phyloP scores from a whole-genome alignment of 2,113 vertebrate species.

The Notechis scutatus region DNA sequence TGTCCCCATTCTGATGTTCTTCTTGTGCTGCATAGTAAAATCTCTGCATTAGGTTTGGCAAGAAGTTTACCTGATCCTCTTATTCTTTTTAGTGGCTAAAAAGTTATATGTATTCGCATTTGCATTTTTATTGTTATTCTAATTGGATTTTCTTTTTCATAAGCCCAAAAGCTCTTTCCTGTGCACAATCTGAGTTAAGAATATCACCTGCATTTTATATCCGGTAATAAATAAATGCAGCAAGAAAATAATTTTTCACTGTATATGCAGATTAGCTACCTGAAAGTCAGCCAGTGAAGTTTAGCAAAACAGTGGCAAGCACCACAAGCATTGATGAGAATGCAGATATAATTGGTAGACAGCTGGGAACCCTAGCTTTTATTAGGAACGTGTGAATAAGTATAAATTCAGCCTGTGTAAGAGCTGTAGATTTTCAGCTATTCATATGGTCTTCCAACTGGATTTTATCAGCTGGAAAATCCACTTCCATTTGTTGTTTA shows the following conservation, averaged over 20 bases:
- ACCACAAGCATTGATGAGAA: not conserved
- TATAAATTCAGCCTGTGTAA: not conserved
- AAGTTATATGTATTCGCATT: not conserved
- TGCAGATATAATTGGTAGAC: not conserved
- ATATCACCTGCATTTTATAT: not conserved
- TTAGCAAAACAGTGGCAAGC: not conserved
- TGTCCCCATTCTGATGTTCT: not conserved
- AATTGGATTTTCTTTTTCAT: not conserved
- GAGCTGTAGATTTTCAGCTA: not conserved
- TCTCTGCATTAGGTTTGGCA: not conserved
- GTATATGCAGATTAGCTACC: not conserved
- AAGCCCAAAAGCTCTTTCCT: not conserved
- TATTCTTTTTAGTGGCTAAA: not conserved
- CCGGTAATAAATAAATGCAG: not conserved
- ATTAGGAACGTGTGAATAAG: not conserved
- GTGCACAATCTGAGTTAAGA: not conserved
- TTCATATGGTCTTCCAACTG: not conserved
- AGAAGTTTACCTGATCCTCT: not conserved
- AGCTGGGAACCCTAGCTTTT: not conserved
- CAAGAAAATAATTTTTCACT: not conserved
- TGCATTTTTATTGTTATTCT: not conserved
- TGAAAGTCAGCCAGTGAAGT: not conserved
- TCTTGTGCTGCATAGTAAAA: not conserved
- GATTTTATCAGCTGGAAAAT: not conserved
- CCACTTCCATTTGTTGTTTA: not conserved